A percentile compares a stretch with the other conserved stretches of the same genome.
Evolutionary conservation across 2,888 invertebrate genomes (phyloP).

Genomic region (Portevinia maculata): DNA sequence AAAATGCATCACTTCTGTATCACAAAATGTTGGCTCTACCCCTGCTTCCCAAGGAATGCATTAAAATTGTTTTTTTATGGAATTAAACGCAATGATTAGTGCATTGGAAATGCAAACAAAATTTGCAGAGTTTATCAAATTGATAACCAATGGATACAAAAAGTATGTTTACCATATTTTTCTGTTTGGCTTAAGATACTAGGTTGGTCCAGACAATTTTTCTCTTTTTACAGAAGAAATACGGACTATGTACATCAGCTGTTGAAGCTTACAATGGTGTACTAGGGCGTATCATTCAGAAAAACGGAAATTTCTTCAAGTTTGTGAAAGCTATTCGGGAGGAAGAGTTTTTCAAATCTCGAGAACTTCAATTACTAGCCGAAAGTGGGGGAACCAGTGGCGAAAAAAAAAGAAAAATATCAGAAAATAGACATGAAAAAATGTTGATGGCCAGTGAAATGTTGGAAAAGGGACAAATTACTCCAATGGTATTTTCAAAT

Average conservation of each 20-base stretch:
- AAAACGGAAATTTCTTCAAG: slow-evolving; percentile 2
- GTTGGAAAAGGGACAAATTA: slow-evolving; percentile 7
- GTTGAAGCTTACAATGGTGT: slow-evolving; percentile 8
- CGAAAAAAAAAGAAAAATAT: not conserved
- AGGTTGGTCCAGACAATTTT: not conserved
- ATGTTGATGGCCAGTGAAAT: not conserved
- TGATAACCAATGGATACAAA: slow-evolving; percentile 3
- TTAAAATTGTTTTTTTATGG: slow-evolving; percentile 5
- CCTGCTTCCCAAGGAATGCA: slow-evolving; percentile 4
- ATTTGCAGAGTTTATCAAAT: not conserved
- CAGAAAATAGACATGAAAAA: not conserved
- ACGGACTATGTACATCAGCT: slow-evolving; percentile 2
- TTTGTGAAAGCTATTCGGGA: slow-evolving; percentile 3
- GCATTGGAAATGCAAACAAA: not conserved
- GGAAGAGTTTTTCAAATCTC: not conserved
- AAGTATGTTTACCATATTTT: not conserved
- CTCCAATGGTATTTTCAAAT: slow-evolving; percentile 12
- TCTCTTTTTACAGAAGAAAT: slow-evolving; percentile 10
- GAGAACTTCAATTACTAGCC: not conserved
- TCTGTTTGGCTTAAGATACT: not conserved
- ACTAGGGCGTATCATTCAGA: slow-evolving; percentile 8
- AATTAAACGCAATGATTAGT: not conserved
- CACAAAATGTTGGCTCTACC: slow-evolving; percentile 5
- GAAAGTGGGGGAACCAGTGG: not conserved
- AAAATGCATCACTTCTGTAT: not conserved